Evolutionary conservation across 2,888 invertebrate genomes (phyloP), one percentile per base, ranked within the genome.

Genomic region (Diaperis boleti): DNA sequence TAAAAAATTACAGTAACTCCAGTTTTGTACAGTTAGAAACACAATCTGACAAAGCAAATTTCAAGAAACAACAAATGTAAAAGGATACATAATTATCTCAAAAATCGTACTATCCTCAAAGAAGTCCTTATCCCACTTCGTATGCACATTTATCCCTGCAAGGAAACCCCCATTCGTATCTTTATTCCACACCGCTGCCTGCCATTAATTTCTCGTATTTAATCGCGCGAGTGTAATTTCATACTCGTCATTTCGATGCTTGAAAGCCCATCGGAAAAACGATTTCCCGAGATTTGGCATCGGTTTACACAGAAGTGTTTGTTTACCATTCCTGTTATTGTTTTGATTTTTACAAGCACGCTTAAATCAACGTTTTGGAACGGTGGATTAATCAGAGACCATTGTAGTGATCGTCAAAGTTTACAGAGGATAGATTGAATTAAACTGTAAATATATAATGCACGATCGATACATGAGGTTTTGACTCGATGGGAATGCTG

Each of bases 191-290:
- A 10, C 7, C 39, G 13, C 8, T 8, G 13, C 15, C 7, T 10
- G 39, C 42, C n/a, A 42, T 42, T 42, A 42, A 42, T 42, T 20
- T 20, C 20, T 15, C 49, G 6, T 11, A 49, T 49, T 49, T 49
- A 49, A 33, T 33, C 49, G 26, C n/a, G 26, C 31, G 29, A 13
- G 22, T 44, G 44, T n/a, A 45, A 45, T 45, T 45, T 45, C 26
- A 45, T n/a, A 44, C 44, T 22, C 44, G 22, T 20, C 22, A 44
- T 45, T 45, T 29, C 18, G 18, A 6, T 10, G 2, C 20, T 20
- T 17, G 11, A 42, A 42, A 18, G 10, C 10, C 42, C 18, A 42
- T 42, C 20, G 42, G 42, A 42, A 42, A 42, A 42, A 42, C 10
- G 20, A 42, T 42, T n/a, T 42, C 20, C 42, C 10, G 42, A 18